Evolutionary conservation across 2,797 vertebrate species (phyloP).

Genomic region (Lophura swinhoii): DNA sequence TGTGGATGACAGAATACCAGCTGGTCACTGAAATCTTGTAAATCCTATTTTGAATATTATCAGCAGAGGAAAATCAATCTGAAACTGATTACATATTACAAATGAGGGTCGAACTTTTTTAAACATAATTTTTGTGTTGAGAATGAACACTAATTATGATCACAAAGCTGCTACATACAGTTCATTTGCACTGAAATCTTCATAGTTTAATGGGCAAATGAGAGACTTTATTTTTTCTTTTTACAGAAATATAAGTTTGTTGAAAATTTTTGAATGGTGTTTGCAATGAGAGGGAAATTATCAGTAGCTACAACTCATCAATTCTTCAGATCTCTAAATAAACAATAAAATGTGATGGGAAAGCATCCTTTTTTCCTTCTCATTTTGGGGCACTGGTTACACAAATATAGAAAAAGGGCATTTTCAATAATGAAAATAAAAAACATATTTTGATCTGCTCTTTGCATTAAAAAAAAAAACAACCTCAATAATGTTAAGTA

Average conservation of each 20-base stretch:
- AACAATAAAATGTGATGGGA: background rate
- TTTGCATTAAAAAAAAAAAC: background rate
- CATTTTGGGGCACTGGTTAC: background rate
- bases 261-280: background rate
- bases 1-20: constrained; percentile 19
- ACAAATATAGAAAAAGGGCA: background rate
- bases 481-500: background rate
- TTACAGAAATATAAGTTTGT: background rate
- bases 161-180: background rate
- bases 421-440: constrained; percentile 11
- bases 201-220: background rate
- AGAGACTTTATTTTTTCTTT: background rate
- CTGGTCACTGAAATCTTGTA: background rate
- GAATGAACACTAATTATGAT: background rate
- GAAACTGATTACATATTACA: background rate
- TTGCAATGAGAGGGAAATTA: background rate
- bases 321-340: background rate
- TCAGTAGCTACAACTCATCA: background rate
- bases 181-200: background rate
- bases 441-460: background rate
- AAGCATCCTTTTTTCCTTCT: background rate
- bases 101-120: background rate
- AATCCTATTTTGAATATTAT: constrained; percentile 31
- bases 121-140: background rate
- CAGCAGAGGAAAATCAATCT: constrained; percentile 24